Evolutionary conservation across 2,113 vertebrate species (phyloP).

Genomic region (Scopus umbretta): DNA sequence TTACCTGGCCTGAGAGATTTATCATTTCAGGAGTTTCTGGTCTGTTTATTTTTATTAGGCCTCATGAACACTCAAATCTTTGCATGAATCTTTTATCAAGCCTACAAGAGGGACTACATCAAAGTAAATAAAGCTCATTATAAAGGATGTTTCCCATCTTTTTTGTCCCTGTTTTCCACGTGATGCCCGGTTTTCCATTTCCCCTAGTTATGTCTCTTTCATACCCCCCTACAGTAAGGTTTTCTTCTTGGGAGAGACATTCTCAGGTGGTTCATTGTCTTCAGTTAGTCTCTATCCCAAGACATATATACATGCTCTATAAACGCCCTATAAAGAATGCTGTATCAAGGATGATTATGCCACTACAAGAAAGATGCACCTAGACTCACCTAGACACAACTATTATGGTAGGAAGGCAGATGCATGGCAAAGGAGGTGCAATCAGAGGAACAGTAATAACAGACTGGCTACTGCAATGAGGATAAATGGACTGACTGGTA

Average conservation of each 20-base stretch:
- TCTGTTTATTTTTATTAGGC: background rate
- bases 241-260: background rate
- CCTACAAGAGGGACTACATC: background rate
- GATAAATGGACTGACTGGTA: background rate
- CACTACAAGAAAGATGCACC: background rate
- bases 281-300: background rate
- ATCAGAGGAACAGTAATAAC: background rate
- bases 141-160: background rate
- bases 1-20: background rate
- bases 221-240: background rate
- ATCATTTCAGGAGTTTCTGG: background rate
- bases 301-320: background rate
- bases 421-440: background rate
- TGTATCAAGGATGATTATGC: background rate
- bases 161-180: background rate
- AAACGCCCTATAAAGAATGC: background rate
- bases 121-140: background rate
- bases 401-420: background rate
- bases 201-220: background rate
- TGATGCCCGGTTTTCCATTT: background rate
- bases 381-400: background rate
- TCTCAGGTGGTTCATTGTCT: background rate
- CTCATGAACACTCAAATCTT: background rate
- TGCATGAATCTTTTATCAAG: background rate
- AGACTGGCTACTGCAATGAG: background rate